Evolutionary conservation across 2,797 vertebrate genomes (phyloP).

Genomic region (Chaunax sp.): DNA sequence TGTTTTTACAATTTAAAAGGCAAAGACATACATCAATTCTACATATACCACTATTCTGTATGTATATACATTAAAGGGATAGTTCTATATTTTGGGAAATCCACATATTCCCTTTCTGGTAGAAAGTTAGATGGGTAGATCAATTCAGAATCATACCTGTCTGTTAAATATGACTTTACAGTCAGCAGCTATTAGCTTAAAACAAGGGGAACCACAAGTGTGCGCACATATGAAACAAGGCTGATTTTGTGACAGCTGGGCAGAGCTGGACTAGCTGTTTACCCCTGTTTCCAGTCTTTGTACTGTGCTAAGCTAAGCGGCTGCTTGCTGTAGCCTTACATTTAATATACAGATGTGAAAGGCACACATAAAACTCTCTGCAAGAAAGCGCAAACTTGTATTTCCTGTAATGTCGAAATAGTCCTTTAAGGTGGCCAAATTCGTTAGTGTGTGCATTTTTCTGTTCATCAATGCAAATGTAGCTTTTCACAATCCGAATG

Average conservation of each 20-base stretch:
- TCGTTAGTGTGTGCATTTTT: not conserved
- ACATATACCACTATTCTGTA: not conserved
- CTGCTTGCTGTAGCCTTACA: not conserved
- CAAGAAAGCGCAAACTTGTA: not conserved
- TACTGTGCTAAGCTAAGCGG: constrained; percentile 5
- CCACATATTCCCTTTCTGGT: not conserved
- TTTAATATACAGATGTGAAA: constrained; percentile 3
- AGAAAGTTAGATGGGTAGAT: not conserved
- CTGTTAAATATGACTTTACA: not conserved
- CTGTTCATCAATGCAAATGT: constrained; percentile 13
- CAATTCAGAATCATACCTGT: not conserved
- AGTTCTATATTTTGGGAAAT: constrained; percentile 8
- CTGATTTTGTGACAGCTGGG: not conserved
- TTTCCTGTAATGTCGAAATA: constrained; percentile 18
- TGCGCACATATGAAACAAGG: not conserved
- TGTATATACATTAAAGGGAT: constrained; percentile 19
- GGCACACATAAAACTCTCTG: not conserved
- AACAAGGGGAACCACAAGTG: not conserved
- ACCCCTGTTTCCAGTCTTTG: not conserved
- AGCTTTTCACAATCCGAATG: constrained; percentile 16
- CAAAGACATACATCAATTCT: constrained; percentile 15
- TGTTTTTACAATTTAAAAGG: constrained; percentile 26
- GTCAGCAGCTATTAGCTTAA: not conserved
- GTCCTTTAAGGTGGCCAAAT: constrained; percentile 43
- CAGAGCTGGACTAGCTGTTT: not conserved